These are phyloP conservation scores for Dermolepida albohirtum DNA, from an alignment of 2,888 invertebrate genomes.

Conservation along the genomic window DNA sequence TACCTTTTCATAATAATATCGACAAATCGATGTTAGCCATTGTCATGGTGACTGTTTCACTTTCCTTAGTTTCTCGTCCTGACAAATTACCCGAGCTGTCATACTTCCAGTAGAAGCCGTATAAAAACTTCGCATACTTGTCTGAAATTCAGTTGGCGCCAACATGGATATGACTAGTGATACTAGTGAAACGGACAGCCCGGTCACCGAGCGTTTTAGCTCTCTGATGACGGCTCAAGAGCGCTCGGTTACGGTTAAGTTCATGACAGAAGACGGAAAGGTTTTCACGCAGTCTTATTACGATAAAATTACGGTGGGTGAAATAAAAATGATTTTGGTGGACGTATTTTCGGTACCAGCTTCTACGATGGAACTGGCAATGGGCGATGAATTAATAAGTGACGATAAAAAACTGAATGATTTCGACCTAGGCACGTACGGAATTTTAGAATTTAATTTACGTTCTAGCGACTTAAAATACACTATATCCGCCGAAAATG, in stretches of 20 bases:
- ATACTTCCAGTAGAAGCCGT: slow-evolving; percentile 8
- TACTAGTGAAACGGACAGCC: slow-evolving; percentile 15
- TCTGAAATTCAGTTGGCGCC: not conserved
- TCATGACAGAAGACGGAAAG: slow-evolving; percentile 55
- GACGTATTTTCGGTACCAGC: slow-evolving; percentile 70
- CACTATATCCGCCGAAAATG: slow-evolving; percentile 57
- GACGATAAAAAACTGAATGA: slow-evolving; percentile 51
- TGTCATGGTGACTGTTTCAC: slow-evolving; percentile 25
- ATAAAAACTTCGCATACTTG: not conserved
- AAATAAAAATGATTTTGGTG: slow-evolving; percentile 72
- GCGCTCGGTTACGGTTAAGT: slow-evolving; percentile 56
- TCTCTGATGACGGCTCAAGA: slow-evolving; percentile 12
- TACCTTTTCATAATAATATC: slow-evolving; percentile 21
- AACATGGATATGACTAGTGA: slow-evolving; percentile 23
- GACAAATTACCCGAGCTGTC: slow-evolving; percentile 22
- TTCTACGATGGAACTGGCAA: slow-evolving; percentile 66
- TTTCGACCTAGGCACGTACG: slow-evolving; percentile 54
- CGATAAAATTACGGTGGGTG: slow-evolving; percentile 68
- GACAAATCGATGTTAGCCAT: slow-evolving; percentile 34
- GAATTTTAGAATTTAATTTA: slow-evolving; percentile 53
- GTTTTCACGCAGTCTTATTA: slow-evolving; percentile 70
- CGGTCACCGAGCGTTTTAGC: slow-evolving; percentile 24
- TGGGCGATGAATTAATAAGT: slow-evolving; percentile 63
- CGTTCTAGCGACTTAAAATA: slow-evolving; percentile 53
- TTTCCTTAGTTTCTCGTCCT: slow-evolving; percentile 16